Evolutionary conservation across 2,113 vertebrate genomes (phyloP).

Genomic region (Camarhynchus parvulus): DNA sequence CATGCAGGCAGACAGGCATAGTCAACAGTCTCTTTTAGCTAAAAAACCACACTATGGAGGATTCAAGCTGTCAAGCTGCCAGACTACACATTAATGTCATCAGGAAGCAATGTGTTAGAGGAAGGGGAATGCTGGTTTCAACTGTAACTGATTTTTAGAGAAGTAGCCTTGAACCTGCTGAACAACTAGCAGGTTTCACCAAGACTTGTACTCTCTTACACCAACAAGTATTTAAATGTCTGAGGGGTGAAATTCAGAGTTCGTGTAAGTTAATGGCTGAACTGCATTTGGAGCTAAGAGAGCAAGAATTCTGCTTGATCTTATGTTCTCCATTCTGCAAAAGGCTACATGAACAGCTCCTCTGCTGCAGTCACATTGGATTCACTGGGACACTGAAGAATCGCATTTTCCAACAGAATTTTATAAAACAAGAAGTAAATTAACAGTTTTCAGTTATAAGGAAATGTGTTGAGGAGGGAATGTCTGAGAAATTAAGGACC

Average conservation of each 20-base stretch:
- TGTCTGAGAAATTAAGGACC: background rate
- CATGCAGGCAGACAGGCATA: accelerated
- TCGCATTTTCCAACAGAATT: background rate
- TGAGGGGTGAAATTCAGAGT: background rate
- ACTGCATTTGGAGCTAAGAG: background rate
- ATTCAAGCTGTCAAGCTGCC: background rate
- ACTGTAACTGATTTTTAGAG: background rate
- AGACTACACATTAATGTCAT: background rate
- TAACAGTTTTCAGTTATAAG: background rate
- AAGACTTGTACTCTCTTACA: background rate
- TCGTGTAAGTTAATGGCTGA: background rate
- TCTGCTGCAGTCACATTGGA: background rate
- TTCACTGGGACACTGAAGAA: background rate
- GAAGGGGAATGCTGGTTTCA: background rate
- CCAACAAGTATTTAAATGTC: background rate
- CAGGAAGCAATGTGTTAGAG: background rate
- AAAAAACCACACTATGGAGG: background rate
- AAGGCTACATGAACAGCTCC: background rate
- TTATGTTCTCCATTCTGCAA: background rate
- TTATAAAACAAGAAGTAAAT: background rate
- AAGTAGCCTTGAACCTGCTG: background rate
- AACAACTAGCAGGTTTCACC: background rate
- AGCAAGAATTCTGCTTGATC: background rate
- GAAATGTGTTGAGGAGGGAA: background rate
- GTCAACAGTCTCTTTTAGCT: background rate